Evolutionary conservation across 2,113 vertebrate species (phyloP).

Genomic region (Mesocricetus auratus): DNA sequence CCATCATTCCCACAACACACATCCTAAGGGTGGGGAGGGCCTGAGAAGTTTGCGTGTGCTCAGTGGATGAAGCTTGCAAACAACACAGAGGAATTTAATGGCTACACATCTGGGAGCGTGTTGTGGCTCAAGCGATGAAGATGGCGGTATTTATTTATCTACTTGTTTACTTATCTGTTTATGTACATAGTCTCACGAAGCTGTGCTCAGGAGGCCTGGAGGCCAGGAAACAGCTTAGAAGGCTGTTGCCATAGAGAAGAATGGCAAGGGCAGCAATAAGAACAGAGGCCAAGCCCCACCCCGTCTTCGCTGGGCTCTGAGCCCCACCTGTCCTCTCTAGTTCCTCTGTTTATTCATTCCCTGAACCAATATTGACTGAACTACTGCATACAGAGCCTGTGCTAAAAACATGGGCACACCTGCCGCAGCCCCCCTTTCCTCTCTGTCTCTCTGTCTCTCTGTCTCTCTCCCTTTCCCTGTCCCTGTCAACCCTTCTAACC

Average conservation of each 20-base stretch:
- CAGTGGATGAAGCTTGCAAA: not conserved
- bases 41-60: not conserved
- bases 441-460: too few species aligned
- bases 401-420: not conserved
- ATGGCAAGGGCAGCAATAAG: not conserved
- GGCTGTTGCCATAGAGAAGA: not conserved
- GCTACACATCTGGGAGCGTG: not conserved
- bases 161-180: not conserved
- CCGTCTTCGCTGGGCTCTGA: not conserved
- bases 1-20: fast-evolving
- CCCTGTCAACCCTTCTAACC: not conserved
- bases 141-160: not conserved
- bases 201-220: not conserved
- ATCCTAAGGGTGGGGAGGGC: not conserved
- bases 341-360: not conserved
- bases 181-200: not conserved
- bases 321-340: not conserved
- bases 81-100: not conserved
- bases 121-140: not conserved
- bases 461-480: not conserved
- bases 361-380: not conserved
- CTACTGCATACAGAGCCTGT: not conserved
- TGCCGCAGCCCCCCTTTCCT: too few species aligned
- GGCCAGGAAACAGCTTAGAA: not conserved
- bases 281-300: not conserved